Base-by-base conservation (phyloP, 2,113 vertebrate species). In the Tachysurus fulvidraco region DNA sequence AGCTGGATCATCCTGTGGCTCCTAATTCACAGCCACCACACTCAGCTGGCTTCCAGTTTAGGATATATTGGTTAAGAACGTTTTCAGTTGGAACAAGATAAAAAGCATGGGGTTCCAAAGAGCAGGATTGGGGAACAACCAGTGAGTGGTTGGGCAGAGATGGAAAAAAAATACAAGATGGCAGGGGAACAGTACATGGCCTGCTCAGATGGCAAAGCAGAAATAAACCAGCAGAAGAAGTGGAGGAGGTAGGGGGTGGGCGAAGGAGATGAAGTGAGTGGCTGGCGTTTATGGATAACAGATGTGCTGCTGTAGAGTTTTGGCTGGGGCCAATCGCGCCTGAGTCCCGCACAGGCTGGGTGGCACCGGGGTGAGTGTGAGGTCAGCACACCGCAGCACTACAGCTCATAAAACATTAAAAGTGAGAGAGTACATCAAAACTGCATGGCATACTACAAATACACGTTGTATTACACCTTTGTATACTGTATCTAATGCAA, bases 251-350 rank as follows among this genome's bases (percentile, higher is more conserved):
- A 74, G 80, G 86, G 84, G 74, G 74, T 93, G 95, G 93, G 95
- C 76, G 93, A 95, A 91, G 91, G 93, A 93, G 92, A 91, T 88
- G 86, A 92, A 94, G 93, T 94, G 94, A 93, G 92, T 93, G 93
- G 93, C 94, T 95, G 93, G 94, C 92, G 94, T 95, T 96, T 96
- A 96, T 96, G 94, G 95, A 93, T 95, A 95, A 92, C 95, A 96
- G 95, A 96, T 96, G 95, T 96, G 94, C 94, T 89, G 93, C 93
- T 93, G 88, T 94, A 93, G 94, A 95, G 93, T 94, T 96, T 95
- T 95, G 95, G 94, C 95, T 94, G 94, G 90, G 93, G 91, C 92
- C 90, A 13, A 91, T 91, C 71, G 88, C 73, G 93, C 94, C 93
- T 93, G 93, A 93, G 93, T 93, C 92, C 92, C 92, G 90, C 93